Base-by-base conservation (phyloP, 2,888 invertebrate genomes). In the Drosophila subquinaria region DNA sequence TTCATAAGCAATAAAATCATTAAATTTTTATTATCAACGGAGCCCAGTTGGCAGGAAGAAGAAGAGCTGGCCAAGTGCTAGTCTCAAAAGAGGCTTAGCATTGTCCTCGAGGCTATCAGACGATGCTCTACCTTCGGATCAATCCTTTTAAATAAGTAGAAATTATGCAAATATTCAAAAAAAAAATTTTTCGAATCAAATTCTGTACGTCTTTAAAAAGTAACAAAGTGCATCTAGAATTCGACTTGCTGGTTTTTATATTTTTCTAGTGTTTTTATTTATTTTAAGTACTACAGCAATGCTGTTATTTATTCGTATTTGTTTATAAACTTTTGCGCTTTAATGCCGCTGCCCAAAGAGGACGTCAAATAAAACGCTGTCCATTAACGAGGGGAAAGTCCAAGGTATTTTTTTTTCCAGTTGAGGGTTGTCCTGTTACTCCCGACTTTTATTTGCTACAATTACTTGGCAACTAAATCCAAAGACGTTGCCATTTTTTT, bases 1-100 rank as follows among this genome's bases (percentile, higher is more conserved):
- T 85, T 88, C 81, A 85, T 88, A 85, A 88, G 81, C 83, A 88
- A 85, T 85, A 82, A 85, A 85, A 88, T 85, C 86, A 88, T 85
- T 88, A 88, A 73, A 80, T 78, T 88, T 87, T 84, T 88, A 88
- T 80, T 88, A 82, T 74, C 78, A 65, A n/a, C 50, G 36, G n/a
- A 42, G 42, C 66, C 20, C 69, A 72, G 72, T 65, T 65, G 73
- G 61, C 66, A 51, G 56, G 3, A 5, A 15, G 8, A 43, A 10
- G 27, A 35, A 62, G 45, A 33, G 33, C 17, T 50, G 40, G 43
- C 48, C 17, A 48, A 65, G 20, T 20, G 33, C 51, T 60, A 60
- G 66, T 66, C 82, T 76, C 69, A 65, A 66, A 71, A 59, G 52
- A 67, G 52, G 57, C 70, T 78, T 64, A 48, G 15, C 45, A 50